A percentile compares a stretch with the other conserved stretches of the same genome.
phyloP scores from a whole-genome alignment of 53 echinoderm and acorn worm genomes.

The Paracentrotus lividus region DNA sequence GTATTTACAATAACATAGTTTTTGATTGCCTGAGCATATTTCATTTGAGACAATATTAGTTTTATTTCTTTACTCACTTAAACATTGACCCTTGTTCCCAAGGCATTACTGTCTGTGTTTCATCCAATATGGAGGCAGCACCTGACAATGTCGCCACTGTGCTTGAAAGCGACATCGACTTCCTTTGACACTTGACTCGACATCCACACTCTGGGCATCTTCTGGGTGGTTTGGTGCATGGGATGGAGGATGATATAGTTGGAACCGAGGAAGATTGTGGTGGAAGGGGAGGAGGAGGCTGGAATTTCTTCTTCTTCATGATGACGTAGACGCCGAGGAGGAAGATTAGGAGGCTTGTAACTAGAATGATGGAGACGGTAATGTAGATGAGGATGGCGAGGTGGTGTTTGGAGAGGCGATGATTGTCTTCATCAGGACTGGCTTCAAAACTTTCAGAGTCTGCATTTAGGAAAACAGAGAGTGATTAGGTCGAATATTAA shows the following conservation, averaged over 20 bases:
- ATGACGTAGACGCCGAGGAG: slow-evolving; percentile 26
- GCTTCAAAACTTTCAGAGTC: background rate
- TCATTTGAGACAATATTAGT: background rate
- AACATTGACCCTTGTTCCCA: background rate
- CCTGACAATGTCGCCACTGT: background rate
- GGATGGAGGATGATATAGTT: background rate
- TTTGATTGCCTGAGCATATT: too few relatives aligned
- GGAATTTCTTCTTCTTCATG: background rate
- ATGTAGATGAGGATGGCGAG: background rate
- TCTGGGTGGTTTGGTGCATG: background rate
- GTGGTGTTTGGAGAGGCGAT: background rate
- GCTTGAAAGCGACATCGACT: background rate
- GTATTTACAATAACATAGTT: too few relatives aligned
- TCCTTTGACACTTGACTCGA: background rate
- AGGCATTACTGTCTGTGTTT: background rate
- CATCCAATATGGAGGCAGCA: background rate
- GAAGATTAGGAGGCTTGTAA: background rate
- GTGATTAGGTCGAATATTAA: too few relatives aligned
- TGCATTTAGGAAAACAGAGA: background rate
- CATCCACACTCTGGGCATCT: background rate
- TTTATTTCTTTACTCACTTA: background rate
- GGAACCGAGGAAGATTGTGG: too few relatives aligned
- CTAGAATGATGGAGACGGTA: background rate
- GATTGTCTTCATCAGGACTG: background rate
- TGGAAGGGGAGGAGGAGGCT: background rate